Percentiles rank a stretch among this genome's conserved stretches.
Conservation (phyloP, 2,113 vertebrate genomes). For the Polypterus senegalus region DNA sequence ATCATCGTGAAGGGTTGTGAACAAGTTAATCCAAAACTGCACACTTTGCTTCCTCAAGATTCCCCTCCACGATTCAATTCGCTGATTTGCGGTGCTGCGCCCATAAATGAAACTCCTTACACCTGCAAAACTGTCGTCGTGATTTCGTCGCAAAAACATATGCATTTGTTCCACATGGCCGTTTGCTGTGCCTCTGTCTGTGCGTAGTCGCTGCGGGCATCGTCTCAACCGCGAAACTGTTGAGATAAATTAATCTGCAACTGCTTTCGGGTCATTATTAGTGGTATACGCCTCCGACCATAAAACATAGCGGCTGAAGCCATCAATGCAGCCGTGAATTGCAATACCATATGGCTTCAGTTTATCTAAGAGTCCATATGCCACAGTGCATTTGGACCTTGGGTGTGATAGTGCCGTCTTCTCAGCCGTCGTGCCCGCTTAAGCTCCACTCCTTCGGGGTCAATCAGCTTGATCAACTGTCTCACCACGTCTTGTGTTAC, state of each 20-base stretch:
- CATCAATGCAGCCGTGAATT: conserved; percentile 14
- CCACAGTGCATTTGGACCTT: too few relatives aligned
- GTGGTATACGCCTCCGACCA: conserved; percentile 18
- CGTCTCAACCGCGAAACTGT: not conserved
- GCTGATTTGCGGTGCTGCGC: conserved; percentile 11
- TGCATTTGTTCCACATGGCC: conserved; percentile 7
- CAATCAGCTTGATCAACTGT: too few relatives aligned
- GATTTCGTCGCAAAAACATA: conserved; percentile 7
- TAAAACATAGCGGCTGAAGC: conserved; percentile 8
- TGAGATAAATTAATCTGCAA: conserved; percentile 8
- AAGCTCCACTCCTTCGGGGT: too few relatives aligned
- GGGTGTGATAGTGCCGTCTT: too few relatives aligned
- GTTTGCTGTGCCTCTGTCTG: conserved; percentile 8
- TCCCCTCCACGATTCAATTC: conserved; percentile 10
- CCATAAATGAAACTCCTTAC: conserved; percentile 10
- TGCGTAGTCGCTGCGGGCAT: not conserved
- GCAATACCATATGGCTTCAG: conserved; percentile 11
- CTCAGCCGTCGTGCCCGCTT: too few relatives aligned
- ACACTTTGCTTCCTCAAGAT: not conserved
- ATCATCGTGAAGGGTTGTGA: conserved; percentile 6
- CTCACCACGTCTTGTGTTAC: too few relatives aligned
- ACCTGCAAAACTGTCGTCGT: not conserved
- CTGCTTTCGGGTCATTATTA: conserved; percentile 12
- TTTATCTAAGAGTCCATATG: too few relatives aligned
- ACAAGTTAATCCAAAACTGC: conserved; percentile 8